Evolutionary conservation across 2,113 vertebrate genomes (phyloP).

Genomic region (Egretta garzetta): DNA sequence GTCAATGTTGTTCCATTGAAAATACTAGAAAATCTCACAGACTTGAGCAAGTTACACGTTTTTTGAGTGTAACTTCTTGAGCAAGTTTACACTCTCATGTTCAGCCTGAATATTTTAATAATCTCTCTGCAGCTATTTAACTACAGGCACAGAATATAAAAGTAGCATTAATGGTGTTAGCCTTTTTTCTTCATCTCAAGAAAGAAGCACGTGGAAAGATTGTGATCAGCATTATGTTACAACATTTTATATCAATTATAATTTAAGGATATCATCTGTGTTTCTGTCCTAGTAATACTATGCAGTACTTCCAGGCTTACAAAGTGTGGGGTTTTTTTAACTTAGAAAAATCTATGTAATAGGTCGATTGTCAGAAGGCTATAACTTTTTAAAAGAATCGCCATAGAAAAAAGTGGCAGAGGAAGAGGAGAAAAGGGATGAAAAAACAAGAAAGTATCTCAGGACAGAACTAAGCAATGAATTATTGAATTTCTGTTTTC

Average conservation of each 20-base stretch:
- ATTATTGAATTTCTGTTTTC: not conserved
- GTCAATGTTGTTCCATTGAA: not conserved
- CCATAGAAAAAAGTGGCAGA: not conserved
- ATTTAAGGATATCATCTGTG: not conserved
- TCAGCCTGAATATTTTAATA: slow-evolving; percentile 11
- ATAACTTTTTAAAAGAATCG: not conserved
- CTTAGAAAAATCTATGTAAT: not conserved
- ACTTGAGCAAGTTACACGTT: not conserved
- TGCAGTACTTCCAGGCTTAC: not conserved
- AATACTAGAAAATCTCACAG: not conserved
- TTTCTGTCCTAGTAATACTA: not conserved
- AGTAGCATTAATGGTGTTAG: not conserved
- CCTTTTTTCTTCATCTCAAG: not conserved
- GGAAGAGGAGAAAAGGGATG: not conserved
- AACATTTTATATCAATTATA: not conserved
- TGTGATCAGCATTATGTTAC: not conserved
- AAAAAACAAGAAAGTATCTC: not conserved
- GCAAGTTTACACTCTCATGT: not conserved
- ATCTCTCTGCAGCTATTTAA: not conserved
- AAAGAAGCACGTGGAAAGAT: not conserved
- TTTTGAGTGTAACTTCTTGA: not conserved
- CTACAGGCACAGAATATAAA: not conserved
- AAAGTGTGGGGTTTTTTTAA: not conserved
- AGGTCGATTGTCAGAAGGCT: not conserved
- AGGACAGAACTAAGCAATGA: not conserved